These are phyloP conservation scores for Lasioglossum figueresi DNA, from an alignment of 2,888 invertebrate genomes.

Conservation along the genomic window DNA sequence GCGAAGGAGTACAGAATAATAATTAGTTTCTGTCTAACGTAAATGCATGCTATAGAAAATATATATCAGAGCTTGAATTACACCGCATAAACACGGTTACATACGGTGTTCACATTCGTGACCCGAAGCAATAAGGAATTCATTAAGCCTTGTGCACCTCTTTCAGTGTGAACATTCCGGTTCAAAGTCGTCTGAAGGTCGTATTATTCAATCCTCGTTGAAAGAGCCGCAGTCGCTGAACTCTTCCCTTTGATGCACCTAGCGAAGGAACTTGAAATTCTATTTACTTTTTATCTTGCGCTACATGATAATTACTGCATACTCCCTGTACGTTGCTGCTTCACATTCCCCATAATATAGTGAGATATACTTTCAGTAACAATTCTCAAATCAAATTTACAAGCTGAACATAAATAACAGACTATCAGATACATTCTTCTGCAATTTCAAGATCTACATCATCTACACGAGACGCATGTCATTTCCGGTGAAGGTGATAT, in stretches of 20 bases:
- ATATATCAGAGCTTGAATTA: background rate
- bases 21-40: background rate
- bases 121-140: slow-evolving; percentile 11
- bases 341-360: background rate
- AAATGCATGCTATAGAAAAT: background rate
- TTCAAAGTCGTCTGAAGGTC: slow-evolving; percentile 9
- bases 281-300: background rate
- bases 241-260: background rate
- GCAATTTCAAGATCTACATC: background rate
- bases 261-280: background rate
- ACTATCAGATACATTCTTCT: background rate
- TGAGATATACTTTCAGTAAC: background rate
- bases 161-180: slow-evolving; percentile 14
- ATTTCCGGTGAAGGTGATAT: background rate
- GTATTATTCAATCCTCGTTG: slow-evolving; percentile 10
- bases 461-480: background rate
- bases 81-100: background rate
- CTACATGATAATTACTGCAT: background rate
- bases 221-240: slow-evolving; percentile 1
- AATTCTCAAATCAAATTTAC: background rate
- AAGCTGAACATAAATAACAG: background rate
- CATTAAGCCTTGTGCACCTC: background rate
- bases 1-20: background rate
- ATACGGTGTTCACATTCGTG: background rate
- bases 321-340: background rate